Conservation (phyloP, 2,113 vertebrate genomes). For the Misgurnus anguillicaudatus region DNA sequence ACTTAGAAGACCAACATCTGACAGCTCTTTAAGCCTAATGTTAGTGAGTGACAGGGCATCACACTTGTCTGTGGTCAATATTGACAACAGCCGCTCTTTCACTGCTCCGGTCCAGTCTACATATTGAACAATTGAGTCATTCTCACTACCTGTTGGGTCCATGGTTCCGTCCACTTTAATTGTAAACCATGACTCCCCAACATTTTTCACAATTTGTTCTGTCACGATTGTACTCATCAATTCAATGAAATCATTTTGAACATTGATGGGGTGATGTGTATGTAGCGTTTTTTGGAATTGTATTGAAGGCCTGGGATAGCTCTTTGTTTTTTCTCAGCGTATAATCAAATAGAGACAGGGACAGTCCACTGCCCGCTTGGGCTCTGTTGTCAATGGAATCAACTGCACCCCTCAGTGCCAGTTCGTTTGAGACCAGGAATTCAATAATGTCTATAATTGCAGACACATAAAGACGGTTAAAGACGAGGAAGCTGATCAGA, state of each 20-base stretch:
- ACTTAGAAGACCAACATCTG: background rate
- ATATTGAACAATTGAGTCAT: background rate
- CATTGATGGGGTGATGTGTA: background rate
- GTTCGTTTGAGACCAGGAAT: background rate
- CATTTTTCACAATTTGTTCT: background rate
- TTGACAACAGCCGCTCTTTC: background rate
- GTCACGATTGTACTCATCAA: background rate
- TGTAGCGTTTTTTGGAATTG: background rate
- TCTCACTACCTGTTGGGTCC: background rate
- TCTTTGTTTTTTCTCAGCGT: background rate
- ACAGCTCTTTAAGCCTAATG: background rate
- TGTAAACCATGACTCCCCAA: background rate
- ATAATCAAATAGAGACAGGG: background rate
- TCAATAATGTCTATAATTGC: conserved; percentile 1
- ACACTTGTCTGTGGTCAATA: background rate
- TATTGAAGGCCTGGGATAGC: background rate
- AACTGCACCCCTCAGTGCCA: too few species aligned
- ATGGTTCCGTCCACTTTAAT: background rate
- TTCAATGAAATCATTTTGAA: background rate
- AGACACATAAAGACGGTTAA: background rate
- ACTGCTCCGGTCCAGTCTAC: too few species aligned
- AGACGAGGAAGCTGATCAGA: background rate
- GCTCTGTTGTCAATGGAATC: too few species aligned
- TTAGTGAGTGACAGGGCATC: conserved; percentile 13
- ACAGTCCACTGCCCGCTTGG: too few species aligned